Conservation (phyloP, 2,888 invertebrate species). For the Synanthedon myopaeformis region DNA sequence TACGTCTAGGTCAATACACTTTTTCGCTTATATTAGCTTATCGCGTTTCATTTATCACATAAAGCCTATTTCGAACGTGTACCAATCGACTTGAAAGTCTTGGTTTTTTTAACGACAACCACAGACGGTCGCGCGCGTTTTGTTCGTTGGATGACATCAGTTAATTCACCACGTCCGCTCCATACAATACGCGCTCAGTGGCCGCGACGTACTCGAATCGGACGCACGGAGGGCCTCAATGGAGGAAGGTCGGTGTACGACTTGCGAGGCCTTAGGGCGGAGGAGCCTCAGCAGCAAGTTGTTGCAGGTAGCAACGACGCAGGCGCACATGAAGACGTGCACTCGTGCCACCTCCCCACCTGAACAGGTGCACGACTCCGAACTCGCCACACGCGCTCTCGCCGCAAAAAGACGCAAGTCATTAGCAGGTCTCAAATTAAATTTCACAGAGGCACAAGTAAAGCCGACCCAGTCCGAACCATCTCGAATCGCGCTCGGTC, state of each 20-base stretch:
- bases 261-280: constrained; percentile 60
- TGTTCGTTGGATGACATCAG: constrained; percentile 66
- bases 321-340: constrained; percentile 61
- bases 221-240: constrained; percentile 61
- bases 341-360: constrained; percentile 37
- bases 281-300: constrained; percentile 55
- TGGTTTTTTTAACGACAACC: constrained; percentile 48
- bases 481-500: constrained; percentile 39
- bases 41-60: constrained; percentile 62
- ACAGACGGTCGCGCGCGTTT: constrained; percentile 51
- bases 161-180: constrained; percentile 63
- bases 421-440: constrained; percentile 53
- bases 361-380: constrained; percentile 41
- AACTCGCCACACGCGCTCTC: constrained; percentile 53
- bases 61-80: constrained; percentile 58
- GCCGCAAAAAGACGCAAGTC: constrained; percentile 63
- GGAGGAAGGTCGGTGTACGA: constrained; percentile 62
- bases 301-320: constrained; percentile 62
- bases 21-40: constrained; percentile 64
- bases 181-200: constrained; percentile 63
- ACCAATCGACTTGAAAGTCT: constrained; percentile 56
- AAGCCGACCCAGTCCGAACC: constrained; percentile 35
- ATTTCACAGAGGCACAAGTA: constrained; percentile 38
- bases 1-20: constrained; percentile 62
- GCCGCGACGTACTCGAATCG: constrained; percentile 56